These are phyloP conservation scores for Steinernema scapterisci DNA, from an alignment of 2,888 invertebrate species.

Conservation along the genomic window DNA sequence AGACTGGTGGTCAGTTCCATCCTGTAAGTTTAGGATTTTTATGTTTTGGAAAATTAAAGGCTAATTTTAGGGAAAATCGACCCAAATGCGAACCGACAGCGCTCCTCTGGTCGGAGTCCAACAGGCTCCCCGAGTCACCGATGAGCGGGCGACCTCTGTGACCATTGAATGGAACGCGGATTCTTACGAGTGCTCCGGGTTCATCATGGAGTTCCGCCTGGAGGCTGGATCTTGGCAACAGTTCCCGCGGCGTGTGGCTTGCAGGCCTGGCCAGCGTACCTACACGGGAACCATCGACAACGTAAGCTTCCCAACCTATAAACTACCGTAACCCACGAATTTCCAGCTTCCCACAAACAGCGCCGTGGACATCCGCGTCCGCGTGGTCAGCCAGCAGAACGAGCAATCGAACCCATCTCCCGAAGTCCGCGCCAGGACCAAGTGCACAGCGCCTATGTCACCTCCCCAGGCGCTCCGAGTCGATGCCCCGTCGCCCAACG, in stretches of 20 bases:
- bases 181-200: slow-evolving; percentile 53
- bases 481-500: slow-evolving; percentile 63
- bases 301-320: background rate
- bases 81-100: slow-evolving; percentile 63
- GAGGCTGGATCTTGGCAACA: slow-evolving; percentile 65
- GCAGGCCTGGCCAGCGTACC: slow-evolving; percentile 54
- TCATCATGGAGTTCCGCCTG: slow-evolving; percentile 64
- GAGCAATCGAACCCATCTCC: slow-evolving; percentile 65
- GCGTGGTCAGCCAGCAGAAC: slow-evolving; percentile 58
- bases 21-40: slow-evolving; percentile 14
- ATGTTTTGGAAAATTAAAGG: no score
- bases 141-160: slow-evolving; percentile 63
- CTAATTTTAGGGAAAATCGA: slow-evolving; percentile 25
- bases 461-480: slow-evolving; percentile 64
- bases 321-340: no score
- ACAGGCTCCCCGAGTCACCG: slow-evolving; percentile 59
- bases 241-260: slow-evolving; percentile 57
- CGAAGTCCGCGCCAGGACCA: slow-evolving; percentile 65
- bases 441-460: slow-evolving; percentile 63
- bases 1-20: slow-evolving; percentile 40
- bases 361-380: slow-evolving; percentile 64
- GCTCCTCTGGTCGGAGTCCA: slow-evolving; percentile 49
- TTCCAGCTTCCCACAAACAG: slow-evolving; percentile 63
- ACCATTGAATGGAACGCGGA: slow-evolving; percentile 66
- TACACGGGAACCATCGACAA: slow-evolving; percentile 60